Conservation (phyloP, 2,797 vertebrate species). For the Enteromius argenteus region DNA sequence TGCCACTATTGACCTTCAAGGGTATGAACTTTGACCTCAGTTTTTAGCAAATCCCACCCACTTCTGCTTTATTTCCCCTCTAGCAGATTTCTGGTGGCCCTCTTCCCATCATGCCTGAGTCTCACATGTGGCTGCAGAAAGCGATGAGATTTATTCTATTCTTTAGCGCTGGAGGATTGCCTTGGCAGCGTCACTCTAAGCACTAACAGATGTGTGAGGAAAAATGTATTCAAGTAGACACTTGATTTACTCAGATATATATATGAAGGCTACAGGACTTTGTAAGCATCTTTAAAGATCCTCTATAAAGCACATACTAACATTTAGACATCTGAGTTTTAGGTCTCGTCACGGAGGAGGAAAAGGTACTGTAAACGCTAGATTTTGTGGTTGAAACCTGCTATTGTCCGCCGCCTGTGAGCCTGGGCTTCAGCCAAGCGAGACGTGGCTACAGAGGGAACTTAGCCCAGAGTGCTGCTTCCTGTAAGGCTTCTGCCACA, state of each 20-base stretch:
- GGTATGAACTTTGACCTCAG: slow-evolving; percentile 25
- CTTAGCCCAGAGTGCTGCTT: slow-evolving; percentile 51
- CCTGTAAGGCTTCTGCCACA: slow-evolving; percentile 50
- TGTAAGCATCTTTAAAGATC: not conserved
- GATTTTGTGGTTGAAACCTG: slow-evolving; percentile 40
- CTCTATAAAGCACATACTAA: not conserved
- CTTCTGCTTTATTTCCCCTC: slow-evolving; percentile 4
- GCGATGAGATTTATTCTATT: slow-evolving; percentile 44
- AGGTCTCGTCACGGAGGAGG: slow-evolving; percentile 14
- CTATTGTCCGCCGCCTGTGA: slow-evolving; percentile 51
- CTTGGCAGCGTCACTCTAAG: slow-evolving; percentile 47
- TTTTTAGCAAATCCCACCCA: slow-evolving; percentile 16
- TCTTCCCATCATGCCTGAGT: slow-evolving; percentile 36
- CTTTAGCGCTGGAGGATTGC: slow-evolving; percentile 19
- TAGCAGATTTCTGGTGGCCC: slow-evolving; percentile 4
- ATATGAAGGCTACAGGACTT: not conserved
- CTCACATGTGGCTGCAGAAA: slow-evolving; percentile 39
- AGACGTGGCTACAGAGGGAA: slow-evolving; percentile 58
- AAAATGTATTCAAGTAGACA: not conserved
- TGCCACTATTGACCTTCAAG: slow-evolving; percentile 41
- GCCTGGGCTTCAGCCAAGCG: slow-evolving; percentile 56
- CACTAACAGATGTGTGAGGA: slow-evolving; percentile 55
- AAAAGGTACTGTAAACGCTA: slow-evolving; percentile 16
- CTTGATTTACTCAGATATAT: slow-evolving; percentile 18
- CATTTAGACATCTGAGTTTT: not conserved